Percentiles rank a stretch among this genome's conserved stretches.
Conservation (phyloP, 1,140 invertebrate genomes). For the Tribolium castaneum region DNA sequence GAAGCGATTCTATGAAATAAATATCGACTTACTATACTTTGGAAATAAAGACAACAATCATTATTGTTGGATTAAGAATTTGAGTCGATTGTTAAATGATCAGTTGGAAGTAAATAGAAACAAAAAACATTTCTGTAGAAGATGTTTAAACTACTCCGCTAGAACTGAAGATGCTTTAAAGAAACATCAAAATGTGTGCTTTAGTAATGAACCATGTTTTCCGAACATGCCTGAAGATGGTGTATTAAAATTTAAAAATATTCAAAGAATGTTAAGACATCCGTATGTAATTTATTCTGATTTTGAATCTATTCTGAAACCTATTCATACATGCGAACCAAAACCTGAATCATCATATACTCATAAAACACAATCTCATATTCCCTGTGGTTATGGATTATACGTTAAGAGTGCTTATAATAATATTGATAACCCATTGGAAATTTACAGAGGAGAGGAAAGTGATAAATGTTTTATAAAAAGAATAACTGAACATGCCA, state of each 20-base stretch:
- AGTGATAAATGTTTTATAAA: too few species aligned
- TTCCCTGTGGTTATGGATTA: too few species aligned
- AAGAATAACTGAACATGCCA: too few species aligned
- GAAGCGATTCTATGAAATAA: not conserved
- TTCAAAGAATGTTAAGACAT: not conserved
- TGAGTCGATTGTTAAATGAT: not conserved
- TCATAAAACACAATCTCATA: too few species aligned
- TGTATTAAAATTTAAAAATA: constrained; percentile 7
- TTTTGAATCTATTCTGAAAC: not conserved
- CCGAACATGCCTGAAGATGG: not conserved
- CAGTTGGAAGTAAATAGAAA: not conserved
- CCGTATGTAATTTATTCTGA: not conserved
- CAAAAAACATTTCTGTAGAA: not conserved
- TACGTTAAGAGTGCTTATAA: too few species aligned
- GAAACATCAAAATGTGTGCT: not conserved
- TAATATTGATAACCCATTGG: too few species aligned
- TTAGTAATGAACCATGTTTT: not conserved
- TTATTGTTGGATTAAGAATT: not conserved
- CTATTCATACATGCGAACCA: too few species aligned
- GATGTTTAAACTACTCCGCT: not conserved
- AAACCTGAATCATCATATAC: too few species aligned
- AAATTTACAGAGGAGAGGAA: too few species aligned
- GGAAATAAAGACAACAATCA: not conserved
- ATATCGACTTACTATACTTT: not conserved
- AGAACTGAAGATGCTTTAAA: not conserved